Conservation (phyloP, 2,113 vertebrate species). For the Dendrocopos noguchii region DNA sequence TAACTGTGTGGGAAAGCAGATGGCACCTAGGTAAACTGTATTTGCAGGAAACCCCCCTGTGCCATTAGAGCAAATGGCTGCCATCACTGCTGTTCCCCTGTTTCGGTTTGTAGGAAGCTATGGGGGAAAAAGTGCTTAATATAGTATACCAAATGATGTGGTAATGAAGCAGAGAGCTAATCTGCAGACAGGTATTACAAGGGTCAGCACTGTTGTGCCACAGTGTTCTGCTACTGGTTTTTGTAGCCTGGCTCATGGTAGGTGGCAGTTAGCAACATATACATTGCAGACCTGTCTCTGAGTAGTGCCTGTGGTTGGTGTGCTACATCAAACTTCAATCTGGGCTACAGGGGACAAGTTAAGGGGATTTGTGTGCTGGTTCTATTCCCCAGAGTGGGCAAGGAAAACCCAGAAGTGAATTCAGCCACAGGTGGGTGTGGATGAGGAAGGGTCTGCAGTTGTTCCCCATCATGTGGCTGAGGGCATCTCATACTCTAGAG, state of each 20-base stretch:
- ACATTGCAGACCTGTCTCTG: background rate
- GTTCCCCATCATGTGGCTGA: background rate
- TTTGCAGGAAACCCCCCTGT: constrained; percentile 16
- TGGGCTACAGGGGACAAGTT: background rate
- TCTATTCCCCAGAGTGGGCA: rapidly evolving
- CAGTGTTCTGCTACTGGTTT: background rate
- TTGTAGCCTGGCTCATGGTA: background rate
- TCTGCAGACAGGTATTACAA: background rate
- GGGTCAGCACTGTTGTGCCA: background rate
- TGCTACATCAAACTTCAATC: background rate
- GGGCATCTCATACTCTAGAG: background rate
- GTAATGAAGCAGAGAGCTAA: background rate
- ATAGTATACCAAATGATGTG: background rate
- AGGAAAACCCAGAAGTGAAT: background rate
- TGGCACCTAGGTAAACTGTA: constrained; percentile 48
- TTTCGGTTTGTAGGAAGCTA: background rate
- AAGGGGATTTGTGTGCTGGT: background rate
- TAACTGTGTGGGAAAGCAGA: constrained; percentile 40
- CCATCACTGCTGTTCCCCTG: background rate
- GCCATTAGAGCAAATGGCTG: constrained; percentile 48
- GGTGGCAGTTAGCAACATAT: background rate
- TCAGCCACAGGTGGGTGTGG: background rate
- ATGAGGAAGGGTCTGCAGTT: background rate
- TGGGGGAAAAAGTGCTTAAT: background rate
- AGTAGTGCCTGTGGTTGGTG: background rate